Evolutionary conservation across 2,888 invertebrate species (phyloP).

Genomic region (Lamellibrachia columna): DNA sequence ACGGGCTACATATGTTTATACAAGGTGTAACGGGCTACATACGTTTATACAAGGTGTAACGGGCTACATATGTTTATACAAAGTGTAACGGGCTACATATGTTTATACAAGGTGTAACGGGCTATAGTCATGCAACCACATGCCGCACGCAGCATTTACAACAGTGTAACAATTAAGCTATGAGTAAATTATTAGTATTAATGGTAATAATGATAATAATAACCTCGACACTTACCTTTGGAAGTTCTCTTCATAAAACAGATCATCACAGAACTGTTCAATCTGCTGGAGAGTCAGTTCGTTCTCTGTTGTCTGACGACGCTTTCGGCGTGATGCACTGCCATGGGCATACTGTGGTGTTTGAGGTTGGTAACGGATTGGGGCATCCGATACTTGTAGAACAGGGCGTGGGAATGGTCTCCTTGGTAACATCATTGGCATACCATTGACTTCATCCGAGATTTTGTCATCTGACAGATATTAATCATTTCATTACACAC

Average conservation of each 20-base stretch:
- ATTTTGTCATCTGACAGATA: background rate
- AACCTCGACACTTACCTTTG: conserved; percentile 7
- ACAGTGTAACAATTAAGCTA: background rate
- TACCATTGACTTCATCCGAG: background rate
- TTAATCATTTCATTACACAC: background rate
- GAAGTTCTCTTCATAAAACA: conserved; percentile 18
- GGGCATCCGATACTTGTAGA: conserved; percentile 20
- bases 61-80: too few species aligned
- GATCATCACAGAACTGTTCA: conserved; percentile 24
- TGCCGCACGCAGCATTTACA: too few species aligned
- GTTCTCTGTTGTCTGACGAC: background rate
- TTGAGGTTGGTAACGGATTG: background rate
- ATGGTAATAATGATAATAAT: too few species aligned
- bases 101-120: too few species aligned
- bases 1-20: too few species aligned
- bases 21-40: too few species aligned
- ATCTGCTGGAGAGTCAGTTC: background rate
- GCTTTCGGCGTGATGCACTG: background rate
- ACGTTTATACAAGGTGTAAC: background rate
- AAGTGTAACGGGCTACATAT: too few species aligned
- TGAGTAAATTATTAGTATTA: background rate
- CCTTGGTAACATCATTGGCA: background rate
- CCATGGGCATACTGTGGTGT: background rate
- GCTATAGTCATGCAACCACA: too few species aligned
- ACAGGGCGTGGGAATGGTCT: conserved; percentile 20